Base-by-base conservation (phyloP, 2,888 invertebrate genomes). In the Amblyteles armatorius region DNA sequence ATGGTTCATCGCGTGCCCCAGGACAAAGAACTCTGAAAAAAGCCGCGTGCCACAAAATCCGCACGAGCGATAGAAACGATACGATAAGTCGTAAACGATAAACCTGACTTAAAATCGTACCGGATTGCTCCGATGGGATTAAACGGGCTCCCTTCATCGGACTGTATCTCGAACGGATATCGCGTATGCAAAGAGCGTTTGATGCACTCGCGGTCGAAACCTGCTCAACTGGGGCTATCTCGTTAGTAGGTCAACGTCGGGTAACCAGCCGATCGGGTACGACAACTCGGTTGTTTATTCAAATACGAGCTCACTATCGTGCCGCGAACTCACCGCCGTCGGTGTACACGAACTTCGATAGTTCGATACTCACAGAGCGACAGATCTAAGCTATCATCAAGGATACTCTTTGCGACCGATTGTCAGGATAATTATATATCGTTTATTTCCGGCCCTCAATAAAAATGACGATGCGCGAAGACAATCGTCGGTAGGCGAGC, bases 231-330 rank as follows among this genome's bases (percentile, higher is more conserved):
- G 44, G 57, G 73, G 29, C 29, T 60, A 22, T 26, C 29, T 48
- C 60, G 44, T 60, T 74, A 74, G 73, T 74, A 74, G 73, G 73
- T 74, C 57, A 57, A 26, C 73, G 44, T 4, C 77, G 77, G 52
- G 52, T 52, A 57, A 77, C 55, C 57, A 22, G 19, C 26, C 60
- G 76, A 44, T 48, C 77, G 52, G 26, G 44, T 60, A 26, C 73
- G 44, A 44, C 57, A 44, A 26, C 57, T 57, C 57, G 11, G 55
- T 13, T 26, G 60, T 16, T 60, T 44, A 26, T 73, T 63, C 29
- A 63, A 63, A 74, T 29, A 74, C 73, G 63, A 74, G 73, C 44
- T 63, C 57, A 26, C 22, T 44, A 26, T 26, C 57, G 26, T 55
- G 55, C 55, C 7, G 52, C 52, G 19, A 52, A n/a, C 52, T 19